A percentile compares a stretch with the other conserved stretches of the same genome.
phyloP scores from a whole-genome alignment of 2,113 vertebrate species.

The Nannobrachium achirus region DNA sequence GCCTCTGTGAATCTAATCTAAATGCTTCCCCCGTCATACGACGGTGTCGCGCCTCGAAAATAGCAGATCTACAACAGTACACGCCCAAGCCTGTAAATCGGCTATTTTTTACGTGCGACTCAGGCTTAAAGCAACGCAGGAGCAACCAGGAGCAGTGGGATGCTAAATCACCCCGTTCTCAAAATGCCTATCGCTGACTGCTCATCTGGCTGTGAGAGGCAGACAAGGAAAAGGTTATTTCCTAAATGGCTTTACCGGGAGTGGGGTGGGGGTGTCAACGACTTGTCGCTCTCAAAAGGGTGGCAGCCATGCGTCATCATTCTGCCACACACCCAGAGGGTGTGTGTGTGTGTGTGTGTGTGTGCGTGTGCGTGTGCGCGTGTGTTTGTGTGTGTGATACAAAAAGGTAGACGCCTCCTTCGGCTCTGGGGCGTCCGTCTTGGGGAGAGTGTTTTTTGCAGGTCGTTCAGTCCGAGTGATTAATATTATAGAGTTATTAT shows the following conservation, averaged over 20 bases:
- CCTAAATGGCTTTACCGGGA: slow-evolving; percentile 60
- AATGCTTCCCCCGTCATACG: no score
- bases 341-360: neutral
- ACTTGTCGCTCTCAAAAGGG: slow-evolving; percentile 31
- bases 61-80: neutral
- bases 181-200: slow-evolving; percentile 64
- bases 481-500: no score
- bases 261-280: neutral
- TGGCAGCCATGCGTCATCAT: slow-evolving; percentile 30
- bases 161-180: slow-evolving; percentile 57
- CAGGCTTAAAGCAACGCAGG: slow-evolving; percentile 32
- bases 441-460: no score
- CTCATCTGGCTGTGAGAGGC: slow-evolving; percentile 44
- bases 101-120: slow-evolving; percentile 34
- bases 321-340: slow-evolving; percentile 25
- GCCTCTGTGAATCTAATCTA: no score
- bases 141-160: slow-evolving; percentile 17
- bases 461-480: no score
- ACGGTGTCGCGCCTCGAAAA: neutral
- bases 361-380: no score
- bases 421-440: no score
- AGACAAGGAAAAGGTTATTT: slow-evolving; percentile 52
- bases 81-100: neutral
- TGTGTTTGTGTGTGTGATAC: no score
- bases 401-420: no score